These are phyloP conservation scores for Scelioninae gen. 1 DNA, from an alignment of 2,888 invertebrate genomes.

Conservation along the genomic window DNA sequence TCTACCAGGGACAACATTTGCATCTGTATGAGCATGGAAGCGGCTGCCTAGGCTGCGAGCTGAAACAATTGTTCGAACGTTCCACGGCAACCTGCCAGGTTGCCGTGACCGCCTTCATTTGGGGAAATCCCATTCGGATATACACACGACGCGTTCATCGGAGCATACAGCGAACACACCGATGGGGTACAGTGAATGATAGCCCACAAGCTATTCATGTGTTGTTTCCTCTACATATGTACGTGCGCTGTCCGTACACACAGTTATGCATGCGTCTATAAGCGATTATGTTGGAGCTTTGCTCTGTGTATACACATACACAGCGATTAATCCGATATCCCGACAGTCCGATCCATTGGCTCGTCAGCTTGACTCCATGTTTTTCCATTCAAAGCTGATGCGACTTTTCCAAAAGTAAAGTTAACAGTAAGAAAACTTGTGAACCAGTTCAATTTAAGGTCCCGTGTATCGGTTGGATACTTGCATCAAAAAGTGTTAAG, in stretches of 20 bases:
- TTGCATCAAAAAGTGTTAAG: no score
- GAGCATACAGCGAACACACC: conserved; percentile 61
- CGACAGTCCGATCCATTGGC: conserved; percentile 75
- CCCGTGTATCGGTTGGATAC: no score
- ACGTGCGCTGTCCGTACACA: conserved; percentile 29
- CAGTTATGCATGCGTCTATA: conserved; percentile 49
- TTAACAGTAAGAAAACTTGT: no score
- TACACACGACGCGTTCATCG: conserved; percentile 67
- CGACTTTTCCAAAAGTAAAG: no score
- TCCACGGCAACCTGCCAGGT: conserved; percentile 56
- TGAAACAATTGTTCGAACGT: conserved; percentile 64
- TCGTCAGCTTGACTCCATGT: conserved; percentile 25
- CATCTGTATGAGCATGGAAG: conserved; percentile 44
- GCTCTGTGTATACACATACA: conserved; percentile 49
- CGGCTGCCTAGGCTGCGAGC: conserved; percentile 36
- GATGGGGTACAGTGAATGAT: conserved; percentile 73
- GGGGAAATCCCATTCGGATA: conserved; percentile 67
- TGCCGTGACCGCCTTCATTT: conserved; percentile 69
- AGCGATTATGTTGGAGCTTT: conserved; percentile 40
- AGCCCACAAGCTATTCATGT: conserved; percentile 73
- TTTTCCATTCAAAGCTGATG: conserved; percentile 27
- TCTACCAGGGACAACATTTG: conserved; percentile 57
- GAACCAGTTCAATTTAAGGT: no score
- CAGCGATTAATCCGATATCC: conserved; percentile 81
- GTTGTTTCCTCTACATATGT: conserved; percentile 62